A percentile compares a stretch with the other conserved stretches of the same genome.
Evolutionary conservation across 2,113 vertebrate species (phyloP).

Genomic region (Nothocercus nigrocapillus): DNA sequence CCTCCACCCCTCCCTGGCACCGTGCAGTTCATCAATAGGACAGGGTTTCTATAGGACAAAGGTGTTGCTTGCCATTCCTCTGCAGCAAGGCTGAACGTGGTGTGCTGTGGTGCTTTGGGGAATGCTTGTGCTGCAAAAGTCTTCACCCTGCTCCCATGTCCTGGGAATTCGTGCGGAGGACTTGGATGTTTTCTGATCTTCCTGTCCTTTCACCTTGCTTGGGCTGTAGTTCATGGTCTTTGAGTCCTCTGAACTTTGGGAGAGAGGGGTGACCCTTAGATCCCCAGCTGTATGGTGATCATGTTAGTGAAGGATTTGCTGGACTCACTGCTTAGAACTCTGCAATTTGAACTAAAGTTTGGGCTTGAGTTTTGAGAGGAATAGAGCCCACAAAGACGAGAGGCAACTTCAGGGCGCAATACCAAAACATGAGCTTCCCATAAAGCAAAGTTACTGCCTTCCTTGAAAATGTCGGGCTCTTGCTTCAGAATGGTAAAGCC

Average conservation of each 20-base stretch:
- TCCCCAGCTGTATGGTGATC: rapidly evolving
- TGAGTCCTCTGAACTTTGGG: neutral
- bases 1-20: neutral
- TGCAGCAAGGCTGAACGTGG: neutral
- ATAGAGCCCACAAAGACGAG: neutral
- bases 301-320: neutral
- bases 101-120: neutral
- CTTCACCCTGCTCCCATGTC: too few species aligned
- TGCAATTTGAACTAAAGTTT: neutral
- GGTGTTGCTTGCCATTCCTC: neutral
- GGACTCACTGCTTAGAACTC: neutral
- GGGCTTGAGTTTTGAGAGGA: neutral
- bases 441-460: neutral
- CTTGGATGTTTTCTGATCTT: neutral
- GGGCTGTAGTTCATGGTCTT: neutral
- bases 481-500: neutral
- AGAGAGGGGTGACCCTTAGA: neutral
- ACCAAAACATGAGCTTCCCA: neutral
- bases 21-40: neutral
- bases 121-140: too few species aligned
- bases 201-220: neutral
- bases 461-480: neutral
- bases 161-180: too few species aligned
- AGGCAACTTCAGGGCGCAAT: neutral
- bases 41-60: neutral